Evolutionary conservation across 2,797 vertebrate genomes (phyloP), one percentile per base, ranked within the genome.

Genomic region (Dallia pectoralis): DNA sequence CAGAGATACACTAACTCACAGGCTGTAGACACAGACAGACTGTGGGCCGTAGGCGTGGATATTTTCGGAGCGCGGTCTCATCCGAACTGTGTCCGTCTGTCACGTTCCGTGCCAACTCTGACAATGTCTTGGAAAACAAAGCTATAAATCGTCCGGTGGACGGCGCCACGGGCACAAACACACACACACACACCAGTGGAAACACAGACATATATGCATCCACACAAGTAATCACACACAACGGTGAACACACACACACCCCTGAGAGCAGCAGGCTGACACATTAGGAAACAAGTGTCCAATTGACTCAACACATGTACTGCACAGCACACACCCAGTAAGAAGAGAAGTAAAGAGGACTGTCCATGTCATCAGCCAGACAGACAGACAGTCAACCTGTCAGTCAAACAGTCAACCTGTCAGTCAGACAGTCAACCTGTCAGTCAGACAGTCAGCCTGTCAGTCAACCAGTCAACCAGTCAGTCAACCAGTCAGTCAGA

Each of bases 161-260:
- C 68, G 44, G 70, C 30, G 32, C 51, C 51, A 53, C 9, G 51
- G 48, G 67, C 74, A 70, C 66, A 70, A 5, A 51, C 25, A 69
- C 47, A 32, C 27, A 29, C 67, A 67, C 40, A 27, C 67, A 68
- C 40, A 48, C 66, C 4, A 7, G 19, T 51, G 51, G 47, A 27
- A 7, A 32, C 22, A 40, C 66, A n/a, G n/a, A n/a, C n/a, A n/a
- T n/a, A n/a, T n/a, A n/a, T n/a, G n/a, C n/a, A n/a, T n/a, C n/a
- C n/a, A 66, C 33, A 12, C 64, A 15, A 11, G 33, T 11, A 5
- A 18, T 36, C 65, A 44, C 65, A 67, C 65, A 72, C 16, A 30
- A 59, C 68, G 68, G 67, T 51, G 69, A 40, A 77, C 69, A 74
- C 67, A 72, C 71, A 68, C 59, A 68, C 78, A 71, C 73, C 36